Evolutionary conservation across 1,140 invertebrate genomes (phyloP).

Genomic region (Danaus melanippus): DNA sequence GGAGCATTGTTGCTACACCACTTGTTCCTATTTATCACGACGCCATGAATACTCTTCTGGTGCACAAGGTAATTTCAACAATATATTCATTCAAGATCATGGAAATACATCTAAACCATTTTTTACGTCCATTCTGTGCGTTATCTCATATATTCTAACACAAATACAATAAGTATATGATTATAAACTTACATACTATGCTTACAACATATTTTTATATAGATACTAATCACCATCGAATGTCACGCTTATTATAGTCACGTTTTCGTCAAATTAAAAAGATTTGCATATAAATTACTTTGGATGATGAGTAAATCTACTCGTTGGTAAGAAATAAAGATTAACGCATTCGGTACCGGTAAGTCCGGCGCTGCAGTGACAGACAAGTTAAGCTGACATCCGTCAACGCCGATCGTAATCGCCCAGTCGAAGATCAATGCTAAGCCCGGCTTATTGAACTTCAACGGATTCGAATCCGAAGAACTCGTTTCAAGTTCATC

Average conservation of each 20-base stretch:
- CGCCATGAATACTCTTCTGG: conserved; percentile 63
- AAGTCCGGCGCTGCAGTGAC: conserved; percentile 43
- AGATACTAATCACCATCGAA: conserved; percentile 15
- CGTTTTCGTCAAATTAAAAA: conserved; percentile 57
- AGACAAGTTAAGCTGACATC: conserved; percentile 68
- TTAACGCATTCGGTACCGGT: conserved; percentile 60
- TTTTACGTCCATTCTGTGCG: too few species aligned
- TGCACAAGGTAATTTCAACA: conserved; percentile 47
- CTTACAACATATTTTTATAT: conserved; percentile 9
- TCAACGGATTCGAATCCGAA: conserved; percentile 50
- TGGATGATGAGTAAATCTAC: conserved; percentile 60
- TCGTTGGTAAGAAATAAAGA: conserved; percentile 62
- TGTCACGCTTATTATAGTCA: conserved; percentile 46
- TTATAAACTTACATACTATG: not conserved
- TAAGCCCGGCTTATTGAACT: conserved; percentile 65
- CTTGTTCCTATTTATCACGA: conserved; percentile 68
- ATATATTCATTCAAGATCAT: conserved; percentile 13
- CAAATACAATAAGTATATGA: not conserved
- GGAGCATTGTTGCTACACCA: conserved; percentile 59
- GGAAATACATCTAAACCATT: not conserved
- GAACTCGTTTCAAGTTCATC: conserved; percentile 53
- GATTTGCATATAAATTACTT: conserved; percentile 70
- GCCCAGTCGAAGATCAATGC: conserved; percentile 64
- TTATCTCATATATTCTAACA: too few species aligned
- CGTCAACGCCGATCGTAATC: conserved; percentile 67